Base-by-base conservation (phyloP, 2,797 vertebrate genomes). In the Enteromius thamalakanensis region DNA sequence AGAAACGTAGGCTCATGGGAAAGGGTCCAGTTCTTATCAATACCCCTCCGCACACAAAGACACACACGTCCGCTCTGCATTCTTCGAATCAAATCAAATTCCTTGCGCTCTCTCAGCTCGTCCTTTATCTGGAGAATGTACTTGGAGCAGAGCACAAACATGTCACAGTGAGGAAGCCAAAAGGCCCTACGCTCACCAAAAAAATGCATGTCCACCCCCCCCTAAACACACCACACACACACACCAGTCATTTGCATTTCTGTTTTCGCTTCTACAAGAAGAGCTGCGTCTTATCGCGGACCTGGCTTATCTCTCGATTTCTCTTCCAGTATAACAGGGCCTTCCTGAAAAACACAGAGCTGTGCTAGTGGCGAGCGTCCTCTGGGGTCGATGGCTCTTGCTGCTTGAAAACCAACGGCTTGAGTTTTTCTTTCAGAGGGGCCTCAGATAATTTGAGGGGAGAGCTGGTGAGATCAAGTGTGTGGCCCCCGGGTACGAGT, bases 81-180 rank as follows among this genome's bases (percentile, higher is more conserved):
- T 94, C 93, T 93, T 94, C 89, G 67, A 90, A 92, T 94, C 92
- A 91, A 93, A 94, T 94, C 92, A 94, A 93, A 95, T 95, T 95
- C 95, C 94, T 94, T 89, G 86, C 89, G 88, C 55, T 79, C 92
- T 90, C 91, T 92, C 91, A 88, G 91, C 93, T 94, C 89, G 88
- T 93, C 91, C 91, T 93, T 95, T 95, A 95, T 95, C 95, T 95
- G 85, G 91, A 94, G 92, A 94, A 94, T 94, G 94, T 95, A 93
- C 92, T 93, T 88, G 88, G 90, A 91, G 92, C 92, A 90, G 90
- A 92, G 92, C 91, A 94, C 92, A 94, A 94, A 93, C 95, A 94
- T 94, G 95, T 94, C 94, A 94, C 90, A 89, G 83, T 93, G 90
- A 90, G 93, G 93, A 94, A 93, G 93, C 89, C 60, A 87, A 87